Conservation (phyloP, 1,140 invertebrate species). For the Platyura marginata region DNA sequence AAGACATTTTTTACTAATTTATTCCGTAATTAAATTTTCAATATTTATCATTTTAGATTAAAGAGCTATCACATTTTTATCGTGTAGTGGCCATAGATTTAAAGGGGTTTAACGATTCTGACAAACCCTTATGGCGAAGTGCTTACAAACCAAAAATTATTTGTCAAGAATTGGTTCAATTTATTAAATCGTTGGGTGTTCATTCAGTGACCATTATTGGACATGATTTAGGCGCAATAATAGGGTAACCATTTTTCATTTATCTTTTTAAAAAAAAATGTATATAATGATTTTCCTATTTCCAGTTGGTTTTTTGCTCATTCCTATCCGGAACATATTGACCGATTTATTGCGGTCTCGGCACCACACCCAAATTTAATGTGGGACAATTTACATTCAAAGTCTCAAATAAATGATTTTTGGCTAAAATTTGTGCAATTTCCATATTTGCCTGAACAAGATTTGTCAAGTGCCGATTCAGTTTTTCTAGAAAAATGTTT, state of each 20-base stretch:
- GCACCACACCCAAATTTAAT: conserved; percentile 57
- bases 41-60: conserved; percentile 22
- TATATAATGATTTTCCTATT: not conserved
- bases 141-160: conserved; percentile 42
- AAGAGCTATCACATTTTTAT: conserved; percentile 15
- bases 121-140: conserved; percentile 45
- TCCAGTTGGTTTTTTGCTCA: conserved; percentile 29
- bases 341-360: conserved; percentile 53
- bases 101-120: conserved; percentile 66
- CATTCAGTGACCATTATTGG: conserved; percentile 43
- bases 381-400: conserved; percentile 31
- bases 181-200: conserved; percentile 42
- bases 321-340: conserved; percentile 43
- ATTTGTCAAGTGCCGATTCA: conserved; percentile 4
- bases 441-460: conserved; percentile 50
- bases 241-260: conserved; percentile 34
- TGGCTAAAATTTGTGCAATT: conserved; percentile 59
- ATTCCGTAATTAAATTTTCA: not conserved
- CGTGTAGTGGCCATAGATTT: conserved; percentile 60
- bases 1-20: conserved; percentile 16
- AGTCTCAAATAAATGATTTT: conserved; percentile 36
- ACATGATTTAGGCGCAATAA: conserved; percentile 63
- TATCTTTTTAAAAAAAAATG: not conserved
- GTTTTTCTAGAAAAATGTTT: conserved; percentile 2
- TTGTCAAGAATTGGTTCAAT: conserved; percentile 45